Base-by-base conservation (phyloP, 2,113 vertebrate genomes). In the Fregata magnificens region DNA sequence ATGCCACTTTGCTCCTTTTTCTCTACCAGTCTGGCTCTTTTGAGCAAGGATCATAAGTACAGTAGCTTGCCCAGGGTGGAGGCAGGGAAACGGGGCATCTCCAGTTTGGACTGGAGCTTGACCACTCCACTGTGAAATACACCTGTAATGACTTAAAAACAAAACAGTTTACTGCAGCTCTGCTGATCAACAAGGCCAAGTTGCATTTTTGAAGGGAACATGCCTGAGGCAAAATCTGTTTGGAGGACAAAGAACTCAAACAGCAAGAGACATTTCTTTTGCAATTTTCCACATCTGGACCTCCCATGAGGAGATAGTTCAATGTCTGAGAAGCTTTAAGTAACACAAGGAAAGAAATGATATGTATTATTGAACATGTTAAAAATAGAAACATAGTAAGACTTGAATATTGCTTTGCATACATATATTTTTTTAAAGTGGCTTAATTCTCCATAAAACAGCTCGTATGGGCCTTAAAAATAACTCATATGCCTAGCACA, bases 21-120 rank as follows among this genome's bases (percentile, higher is more conserved):
- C 13, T 20, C 70, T 47, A 7, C 6, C 38, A 36, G 47, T 19
- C 40, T 0, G 0, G 10, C 19, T 44, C 24, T 52, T 50, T 16
- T 6, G 6, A 53, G 26, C 52, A 49, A 14, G 22, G 11, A 9
- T 50, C 6, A 1, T n/a, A n/a, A 0, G 1, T 17, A 45, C 5
- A 62, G 29, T 52, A 22, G 47, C 47, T 36, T 44, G 21, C 34
- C 10, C 9, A 5, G 22, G 12, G 8, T 31, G 9, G 53, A 69
- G 29, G 17, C 21, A 58, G 42, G 21, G 44, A 67, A 38, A 21
- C 0, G 2, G 19, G 11, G 6, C 11, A 5, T 29, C 44, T 84
- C 71, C 24, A n/a, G 13, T 65, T 65, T 69, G 62, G 17, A 52
- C 44, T 63, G 42, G 13, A 58, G 18, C 11, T 13, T 58, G 58